Evolutionary conservation across 1,140 invertebrate genomes (phyloP).

Genomic region (Neelides sp.): DNA sequence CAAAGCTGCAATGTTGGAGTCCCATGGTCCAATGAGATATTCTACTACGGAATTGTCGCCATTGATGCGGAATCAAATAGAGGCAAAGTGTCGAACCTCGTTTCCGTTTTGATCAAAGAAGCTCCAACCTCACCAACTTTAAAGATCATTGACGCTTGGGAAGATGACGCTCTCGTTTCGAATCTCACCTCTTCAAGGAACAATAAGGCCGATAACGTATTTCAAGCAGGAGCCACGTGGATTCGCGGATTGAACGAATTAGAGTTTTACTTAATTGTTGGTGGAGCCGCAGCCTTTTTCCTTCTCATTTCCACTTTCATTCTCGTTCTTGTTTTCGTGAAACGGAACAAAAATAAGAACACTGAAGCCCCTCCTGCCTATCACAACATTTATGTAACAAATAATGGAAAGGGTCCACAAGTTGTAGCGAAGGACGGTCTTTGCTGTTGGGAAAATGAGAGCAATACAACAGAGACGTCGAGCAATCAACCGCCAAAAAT

Average conservation of each 20-base stretch:
- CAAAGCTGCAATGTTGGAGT: slow-evolving; percentile 33
- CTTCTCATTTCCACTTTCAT: slow-evolving; percentile 30
- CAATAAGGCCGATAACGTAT: slow-evolving; percentile 22
- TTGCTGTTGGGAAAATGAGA: slow-evolving; percentile 31
- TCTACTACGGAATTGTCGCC: slow-evolving; percentile 34
- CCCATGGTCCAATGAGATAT: slow-evolving; percentile 34
- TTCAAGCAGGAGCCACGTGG: slow-evolving; percentile 30
- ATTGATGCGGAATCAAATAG: slow-evolving; percentile 31
- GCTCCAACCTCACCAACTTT: slow-evolving; percentile 28
- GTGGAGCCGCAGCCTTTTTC: slow-evolving; percentile 29
- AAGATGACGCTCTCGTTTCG: slow-evolving; percentile 22
- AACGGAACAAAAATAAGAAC: slow-evolving; percentile 21
- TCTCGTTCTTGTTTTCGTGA: slow-evolving; percentile 27
- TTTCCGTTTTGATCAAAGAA: slow-evolving; percentile 33
- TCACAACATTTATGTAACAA: slow-evolving; percentile 31
- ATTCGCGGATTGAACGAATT: slow-evolving; percentile 26
- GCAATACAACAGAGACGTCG: not conserved
- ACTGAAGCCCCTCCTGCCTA: slow-evolving; percentile 30
- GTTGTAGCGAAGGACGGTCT: slow-evolving; percentile 16
- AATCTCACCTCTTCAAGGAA: slow-evolving; percentile 29
- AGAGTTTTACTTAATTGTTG: slow-evolving; percentile 32
- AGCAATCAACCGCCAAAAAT: slow-evolving; percentile 13
- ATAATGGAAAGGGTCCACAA: slow-evolving; percentile 18
- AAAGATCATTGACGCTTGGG: slow-evolving; percentile 27
- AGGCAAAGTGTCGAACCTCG: slow-evolving; percentile 33